Base-by-base conservation (phyloP, 2,888 invertebrate species). In the Cephalotes varians region DNA sequence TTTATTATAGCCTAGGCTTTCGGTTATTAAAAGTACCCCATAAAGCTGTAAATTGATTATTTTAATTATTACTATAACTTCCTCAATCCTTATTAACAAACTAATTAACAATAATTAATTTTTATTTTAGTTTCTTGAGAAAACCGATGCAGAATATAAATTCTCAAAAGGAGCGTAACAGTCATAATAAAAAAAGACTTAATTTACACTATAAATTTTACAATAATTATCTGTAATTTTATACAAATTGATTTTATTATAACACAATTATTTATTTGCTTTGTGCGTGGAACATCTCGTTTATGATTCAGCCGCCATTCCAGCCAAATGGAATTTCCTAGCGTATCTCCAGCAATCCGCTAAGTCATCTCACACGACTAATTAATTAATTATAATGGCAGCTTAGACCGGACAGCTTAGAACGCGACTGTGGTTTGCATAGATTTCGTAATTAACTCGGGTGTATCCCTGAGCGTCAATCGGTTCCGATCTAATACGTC, bases 1-100 rank as follows among this genome's bases (percentile, higher is more conserved):
- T 91, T 90, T 91, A 93, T 92, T 90, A 90, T 87, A 91, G 91
- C 85, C 81, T 92, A 92, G 93, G 88, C 90, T 92, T 91, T 91
- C 92, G 90, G 88, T 92, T 92, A 93, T 92, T 93, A 93, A 93
- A 92, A 91, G 84, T 86, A 88, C 79, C 85, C 87, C 84, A 65
- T 44, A 89, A 89, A 90, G 85, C 83, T 89, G 81, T 49, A 54
- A 31, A 44, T n/a, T 6, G 34, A n/a, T 28, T n/a, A 10, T 25
- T 34, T 34, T 34, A 25, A 34, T 79, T 25, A 7, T 71, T n/a
- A n/a, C 28, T 51, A 5, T 37, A 67, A 74, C 12, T 51, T 76
- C 21, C 77, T 25, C 44, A 21, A 69, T 58, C 34, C 34, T 18
- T 25, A 21, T 40, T 62, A 64, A 74, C 3, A 47, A 31, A 34